These are phyloP conservation scores for Fistularia commersonii DNA, from an alignment of 2,797 vertebrate species.

Conservation along the genomic window DNA sequence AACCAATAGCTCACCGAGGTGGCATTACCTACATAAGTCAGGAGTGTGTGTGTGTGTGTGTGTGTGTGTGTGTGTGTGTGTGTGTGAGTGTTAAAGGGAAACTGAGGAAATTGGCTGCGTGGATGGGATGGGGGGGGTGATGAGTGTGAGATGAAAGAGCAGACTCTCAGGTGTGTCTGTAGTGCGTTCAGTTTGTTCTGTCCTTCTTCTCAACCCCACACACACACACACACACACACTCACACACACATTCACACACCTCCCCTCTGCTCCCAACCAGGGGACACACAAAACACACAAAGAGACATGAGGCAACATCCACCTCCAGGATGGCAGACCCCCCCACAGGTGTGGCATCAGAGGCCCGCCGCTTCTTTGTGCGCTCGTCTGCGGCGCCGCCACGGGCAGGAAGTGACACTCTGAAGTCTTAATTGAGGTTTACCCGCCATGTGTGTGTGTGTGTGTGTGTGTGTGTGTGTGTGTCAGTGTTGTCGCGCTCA, in stretches of 20 bases:
- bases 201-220: conserved; percentile 45
- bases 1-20: conserved; percentile 76
- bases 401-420: conserved; percentile 64
- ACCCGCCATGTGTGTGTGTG: conserved; percentile 42
- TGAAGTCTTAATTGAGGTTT: conserved; percentile 79
- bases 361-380: conserved; percentile 63
- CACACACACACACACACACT: conserved; percentile 26
- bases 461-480: conserved; percentile 4
- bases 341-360: conserved; percentile 69
- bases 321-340: conserved; percentile 73
- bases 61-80: conserved; percentile 23
- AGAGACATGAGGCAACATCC: conserved; percentile 80
- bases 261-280: conserved; percentile 46
- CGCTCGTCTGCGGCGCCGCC: conserved; percentile 52
- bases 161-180: conserved; percentile 49
- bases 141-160: conserved; percentile 56
- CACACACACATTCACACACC: conserved; percentile 21
- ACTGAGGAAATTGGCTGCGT: conserved; percentile 52
- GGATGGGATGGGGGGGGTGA: conserved; percentile 32
- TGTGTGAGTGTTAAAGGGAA: conserved; percentile 41
- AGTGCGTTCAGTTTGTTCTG: conserved; percentile 41
- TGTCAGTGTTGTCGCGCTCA: conserved; percentile 57
- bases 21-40: conserved; percentile 75
- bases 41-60: conserved; percentile 34
- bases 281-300: conserved; percentile 65